Base-by-base conservation (phyloP, 2,797 vertebrate genomes). In the Petrocephalus schoutedeni region DNA sequence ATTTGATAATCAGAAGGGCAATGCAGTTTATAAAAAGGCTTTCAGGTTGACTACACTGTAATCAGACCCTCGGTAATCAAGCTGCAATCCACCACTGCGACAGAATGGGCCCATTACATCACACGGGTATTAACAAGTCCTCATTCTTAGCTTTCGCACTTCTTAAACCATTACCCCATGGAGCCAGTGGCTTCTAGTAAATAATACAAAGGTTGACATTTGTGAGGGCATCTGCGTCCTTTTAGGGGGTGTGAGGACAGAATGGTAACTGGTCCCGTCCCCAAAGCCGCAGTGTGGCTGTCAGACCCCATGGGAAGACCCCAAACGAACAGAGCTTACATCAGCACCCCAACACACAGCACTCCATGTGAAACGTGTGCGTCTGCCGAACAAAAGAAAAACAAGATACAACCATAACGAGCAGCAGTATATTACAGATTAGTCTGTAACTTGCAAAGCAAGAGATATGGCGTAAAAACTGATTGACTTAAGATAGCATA, bases 51-150 rank as follows among this genome's bases (percentile, higher is more conserved):
- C 92, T 91, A 71, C 91, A 84, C 90, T 93, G 93, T 93, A 94
- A 94, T 92, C 91, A 91, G 93, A 95, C 91, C 92, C 88, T 86
- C 61, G 74, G 87, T 10, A 90, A 91, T 92, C 88, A 91, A 90
- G 89, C 82, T 57, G 21, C 49, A 45, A 10, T 64, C 80, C 45
- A 56, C 49, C 49, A 71, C 82, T 58, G 89, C 91, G 89, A 91
- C 94, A 91, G 91, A 93, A 94, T 92, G 89, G 87, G 92, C 71
- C 87, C 90, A 92, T 95, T 91, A 94, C 94, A 91, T 95, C 94
- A 94, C 86, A 82, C 10, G 9, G 61, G 94, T 90, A 94, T 95
- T 94, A 95, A 93, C 93, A 85, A 91, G 90, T 92, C 90, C 89
- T 92, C 91, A 87, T 91, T 58, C 91, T 91, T 90, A 93, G 92